Evolutionary conservation across 2,888 invertebrate species (phyloP), one percentile per base, ranked within the genome.

Genomic region (Volucella inflata): DNA sequence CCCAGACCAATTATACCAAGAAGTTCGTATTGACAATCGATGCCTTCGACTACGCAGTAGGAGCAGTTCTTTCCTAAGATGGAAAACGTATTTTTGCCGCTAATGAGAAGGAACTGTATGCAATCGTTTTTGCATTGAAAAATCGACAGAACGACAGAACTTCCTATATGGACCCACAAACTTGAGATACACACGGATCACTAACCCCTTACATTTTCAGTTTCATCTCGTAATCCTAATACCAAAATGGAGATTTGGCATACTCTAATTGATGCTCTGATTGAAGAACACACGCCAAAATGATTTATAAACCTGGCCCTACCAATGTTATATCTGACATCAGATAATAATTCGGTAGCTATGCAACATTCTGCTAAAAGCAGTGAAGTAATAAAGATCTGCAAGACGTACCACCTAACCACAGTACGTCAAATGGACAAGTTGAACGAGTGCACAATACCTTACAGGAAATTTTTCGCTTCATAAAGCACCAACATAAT

Each of bases 201-300:
- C 68, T 87, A 76, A 70, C 81, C 85, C 11, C 30, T 85, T 12
- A 74, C 81, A 12, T 87, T 87, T 65, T 50, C 82, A 12, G 14
- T 83, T 16, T 80, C 82, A 14, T 8, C 48, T 0, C 53, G 68
- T 59, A 87, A 87, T 50, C 91, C 91, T 0, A 90, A 90, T 50
- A 89, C 90, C 0, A 89, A 91, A 87, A 84, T 91, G 14, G 90
- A 89, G n/a, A 65, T 91, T 4, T 92, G 91, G 91, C 79, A n/a
- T n/a, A n/a, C n/a, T n/a, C n/a, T n/a, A n/a, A n/a, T n/a, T n/a
- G n/a, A 89, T 12, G 62, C 77, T 12, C n/a, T 82, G 90, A 64
- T 90, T 88, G 88, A 88, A 72, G 90, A 90, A 74, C 90, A 83
- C 44, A n/a, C n/a, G n/a, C n/a, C n/a, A n/a, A n/a, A n/a, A n/a